A percentile compares a stretch with the other conserved stretches of the same genome.
phyloP scores from a whole-genome alignment of 2,888 invertebrate genomes.

The Athripsodes cinereus region DNA sequence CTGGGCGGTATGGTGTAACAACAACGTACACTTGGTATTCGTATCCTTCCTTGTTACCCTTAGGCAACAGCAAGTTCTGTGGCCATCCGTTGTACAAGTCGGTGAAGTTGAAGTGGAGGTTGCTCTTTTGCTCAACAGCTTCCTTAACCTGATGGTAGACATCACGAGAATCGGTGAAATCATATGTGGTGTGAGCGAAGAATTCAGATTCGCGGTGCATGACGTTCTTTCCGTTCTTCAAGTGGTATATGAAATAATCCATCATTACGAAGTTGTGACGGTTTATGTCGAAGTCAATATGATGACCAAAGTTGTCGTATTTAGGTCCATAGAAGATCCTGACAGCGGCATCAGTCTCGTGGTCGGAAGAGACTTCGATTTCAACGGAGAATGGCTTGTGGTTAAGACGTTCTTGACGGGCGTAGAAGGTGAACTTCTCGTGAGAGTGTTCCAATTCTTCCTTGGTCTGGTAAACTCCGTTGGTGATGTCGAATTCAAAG shows the following conservation, averaged over 20 bases:
- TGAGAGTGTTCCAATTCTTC: conserved; percentile 38
- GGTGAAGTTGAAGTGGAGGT: conserved; percentile 50
- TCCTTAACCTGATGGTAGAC: conserved; percentile 53
- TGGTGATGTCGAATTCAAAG: conserved; percentile 57
- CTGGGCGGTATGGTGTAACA: conserved; percentile 48
- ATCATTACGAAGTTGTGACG: conserved; percentile 56
- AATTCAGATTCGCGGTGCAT: conserved; percentile 61
- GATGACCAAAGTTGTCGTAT: conserved; percentile 52
- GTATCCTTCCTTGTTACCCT: conserved; percentile 61
- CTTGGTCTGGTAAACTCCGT: conserved; percentile 39
- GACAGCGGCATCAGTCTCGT: conserved; percentile 51
- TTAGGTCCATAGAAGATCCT: conserved; percentile 67
- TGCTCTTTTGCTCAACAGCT: conserved; percentile 43
- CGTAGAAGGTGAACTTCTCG: conserved; percentile 45
- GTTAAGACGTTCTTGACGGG: conserved; percentile 64
- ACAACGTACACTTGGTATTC: conserved; percentile 60
- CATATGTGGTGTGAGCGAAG: conserved; percentile 55
- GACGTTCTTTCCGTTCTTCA: conserved; percentile 57
- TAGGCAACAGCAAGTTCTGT: conserved; percentile 63
- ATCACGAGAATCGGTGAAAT: conserved; percentile 54
- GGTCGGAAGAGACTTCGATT: conserved; percentile 54
- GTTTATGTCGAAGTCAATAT: conserved; percentile 48
- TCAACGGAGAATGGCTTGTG: conserved; percentile 61
- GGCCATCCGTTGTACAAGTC: conserved; percentile 57
- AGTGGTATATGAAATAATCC: conserved; percentile 53